phyloP scores from a whole-genome alignment of 2,888 invertebrate genomes.

The Agrotis clavis region DNA sequence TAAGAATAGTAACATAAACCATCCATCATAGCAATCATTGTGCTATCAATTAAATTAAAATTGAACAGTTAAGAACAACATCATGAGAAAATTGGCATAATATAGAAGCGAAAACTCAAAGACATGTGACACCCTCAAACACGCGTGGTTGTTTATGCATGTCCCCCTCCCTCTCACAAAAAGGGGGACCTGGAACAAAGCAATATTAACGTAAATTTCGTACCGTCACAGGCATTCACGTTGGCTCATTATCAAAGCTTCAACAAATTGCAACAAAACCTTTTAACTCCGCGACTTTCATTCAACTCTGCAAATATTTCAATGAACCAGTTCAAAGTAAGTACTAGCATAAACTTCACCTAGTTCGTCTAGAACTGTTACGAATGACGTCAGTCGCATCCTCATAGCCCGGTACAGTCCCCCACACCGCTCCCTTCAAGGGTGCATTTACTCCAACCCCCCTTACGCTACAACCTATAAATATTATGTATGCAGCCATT shows the following conservation, averaged over 20 bases:
- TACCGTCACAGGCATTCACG: too few relatives aligned
- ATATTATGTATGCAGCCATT: constrained; percentile 45
- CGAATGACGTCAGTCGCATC: constrained; percentile 13
- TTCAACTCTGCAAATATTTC: neutral
- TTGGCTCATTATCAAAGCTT: neutral
- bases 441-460: constrained; percentile 35
- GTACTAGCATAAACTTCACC: constrained; percentile 14
- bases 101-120: neutral
- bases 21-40: too few relatives aligned
- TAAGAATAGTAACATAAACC: too few relatives aligned
- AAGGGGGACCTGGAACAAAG: too few relatives aligned
- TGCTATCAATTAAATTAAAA: neutral
- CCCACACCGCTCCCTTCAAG: constrained; percentile 18
- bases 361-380: constrained; percentile 10
- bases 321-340: neutral
- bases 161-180: too few relatives aligned
- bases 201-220: too few relatives aligned
- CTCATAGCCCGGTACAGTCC: constrained; percentile 16
- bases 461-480: constrained; percentile 25
- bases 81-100: neutral
- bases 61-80: neutral
- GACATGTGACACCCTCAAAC: neutral
- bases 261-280: neutral
- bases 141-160: neutral
- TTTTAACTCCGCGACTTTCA: neutral